Conservation (phyloP, 1,140 invertebrate species). For the Dendrolimus kikuchii region DNA sequence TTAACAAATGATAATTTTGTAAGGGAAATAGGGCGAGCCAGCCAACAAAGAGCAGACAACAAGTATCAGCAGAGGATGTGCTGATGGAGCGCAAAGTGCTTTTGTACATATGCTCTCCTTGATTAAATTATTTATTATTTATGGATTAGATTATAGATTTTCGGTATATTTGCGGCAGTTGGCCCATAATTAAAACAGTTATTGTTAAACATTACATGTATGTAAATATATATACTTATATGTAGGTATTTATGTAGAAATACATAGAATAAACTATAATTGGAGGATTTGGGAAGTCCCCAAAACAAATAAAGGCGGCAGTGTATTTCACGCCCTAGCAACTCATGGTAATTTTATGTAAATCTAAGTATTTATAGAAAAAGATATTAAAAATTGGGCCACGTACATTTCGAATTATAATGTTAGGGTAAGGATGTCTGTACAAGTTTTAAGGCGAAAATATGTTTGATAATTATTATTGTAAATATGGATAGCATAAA, state of each 20-base stretch:
- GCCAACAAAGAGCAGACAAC: conserved; percentile 16
- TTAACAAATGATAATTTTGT: no score
- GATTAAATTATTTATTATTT: conserved; percentile 67
- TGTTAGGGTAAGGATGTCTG: conserved; percentile 30
- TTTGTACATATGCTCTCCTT: conserved; percentile 57
- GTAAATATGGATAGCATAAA: no score
- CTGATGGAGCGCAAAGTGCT: conserved; percentile 45
- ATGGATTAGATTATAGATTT: conserved; percentile 51
- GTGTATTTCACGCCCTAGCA: no score
- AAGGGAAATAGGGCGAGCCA: conserved; percentile 11
- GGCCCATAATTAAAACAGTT: conserved; percentile 28
- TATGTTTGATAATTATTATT: conserved; percentile 6
- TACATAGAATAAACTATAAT: not conserved
- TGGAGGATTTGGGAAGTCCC: no score
- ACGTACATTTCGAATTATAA: conserved; percentile 30
- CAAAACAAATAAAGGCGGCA: no score
- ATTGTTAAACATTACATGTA: conserved; percentile 43
- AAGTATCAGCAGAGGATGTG: conserved; percentile 15
- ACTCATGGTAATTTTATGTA: conserved; percentile 2
- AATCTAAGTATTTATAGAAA: conserved; percentile 13
- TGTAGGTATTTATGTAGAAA: conserved; percentile 40
- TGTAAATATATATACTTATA: conserved; percentile 32
- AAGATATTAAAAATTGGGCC: conserved; percentile 18
- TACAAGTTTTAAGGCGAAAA: conserved; percentile 29
- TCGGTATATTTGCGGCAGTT: conserved; percentile 32